Evolutionary conservation across 2,113 vertebrate species (phyloP), one percentile per base, ranked within the genome.

Genomic region (Illadopsis cleaveri): DNA sequence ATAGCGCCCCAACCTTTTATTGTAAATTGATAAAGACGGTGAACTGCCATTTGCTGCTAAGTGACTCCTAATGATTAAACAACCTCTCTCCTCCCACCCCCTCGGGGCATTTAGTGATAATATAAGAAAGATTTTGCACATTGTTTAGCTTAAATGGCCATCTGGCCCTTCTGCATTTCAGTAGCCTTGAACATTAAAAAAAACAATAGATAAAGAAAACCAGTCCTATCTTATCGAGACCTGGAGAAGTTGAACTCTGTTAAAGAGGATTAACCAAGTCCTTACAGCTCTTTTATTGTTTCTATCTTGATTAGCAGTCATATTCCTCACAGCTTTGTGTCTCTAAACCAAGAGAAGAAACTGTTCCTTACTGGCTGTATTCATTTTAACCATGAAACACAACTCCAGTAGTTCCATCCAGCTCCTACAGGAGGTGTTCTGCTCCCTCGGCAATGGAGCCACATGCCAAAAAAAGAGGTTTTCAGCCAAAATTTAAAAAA

Each of bases 31-130:
- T 93, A 83, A 87, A 84, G 58, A 83, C 31, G 35, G 42, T 60
- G 62, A 65, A 94, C 54, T 61, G 75, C 60, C 71, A 44, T 87
- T 94, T 94, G 62, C 87, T 85, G 58, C 85, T 94, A 90, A 96
- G 79, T 94, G 82, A 77, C 79, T 89, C 79, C 75, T 90, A 95
- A 93, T 14, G 64, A 81, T 95, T 75, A 89, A 96, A 92, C n/a
- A 95, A 87, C 81, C n/a, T 91, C 62, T 78, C 60, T 40, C 31
- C 57, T 66, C 45, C n/a, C 25, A 15, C 13, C 14, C 25, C 61
- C 54, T 60, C 35, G 11, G 17, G 64, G 82, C 69, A 75, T 56
- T 80, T 48, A 71, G 47, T 68, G 82, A 96, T 96, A 92, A 88
- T 90, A 83, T 57, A 94, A 86, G 78, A 82, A 94, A 89, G 79